These are phyloP conservation scores for Aptenodytes patagonicus DNA, from an alignment of 2,113 vertebrate species.

Conservation along the genomic window DNA sequence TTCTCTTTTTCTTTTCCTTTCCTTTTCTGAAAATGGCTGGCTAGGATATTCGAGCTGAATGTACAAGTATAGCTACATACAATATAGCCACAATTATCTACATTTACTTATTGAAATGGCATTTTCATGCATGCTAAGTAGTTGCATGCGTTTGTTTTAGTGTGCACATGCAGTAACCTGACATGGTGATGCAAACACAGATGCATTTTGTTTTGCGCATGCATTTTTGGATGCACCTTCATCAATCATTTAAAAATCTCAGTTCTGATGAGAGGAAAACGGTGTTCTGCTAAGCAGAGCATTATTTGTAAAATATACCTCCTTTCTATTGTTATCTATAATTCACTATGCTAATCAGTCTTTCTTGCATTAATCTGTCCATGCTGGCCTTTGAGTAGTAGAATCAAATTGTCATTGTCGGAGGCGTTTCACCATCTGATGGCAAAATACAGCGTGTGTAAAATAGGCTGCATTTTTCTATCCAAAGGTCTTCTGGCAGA, in stretches of 20 bases:
- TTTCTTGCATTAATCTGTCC: conserved; percentile 40
- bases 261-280: background rate
- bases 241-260: conserved; percentile 49
- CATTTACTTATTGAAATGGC: conserved; percentile 45
- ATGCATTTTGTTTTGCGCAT: conserved; percentile 62
- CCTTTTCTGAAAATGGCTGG: conserved; percentile 64
- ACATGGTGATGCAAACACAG: conserved; percentile 49
- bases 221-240: conserved; percentile 54
- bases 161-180: conserved; percentile 56
- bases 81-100: conserved; percentile 41
- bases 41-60: conserved; percentile 60
- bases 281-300: conserved; percentile 21
- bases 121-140: conserved; percentile 58
- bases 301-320: conserved; percentile 12
- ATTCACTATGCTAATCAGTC: conserved; percentile 24
- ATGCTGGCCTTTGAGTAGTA: conserved; percentile 43
- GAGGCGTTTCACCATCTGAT: conserved; percentile 37
- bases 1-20: conserved; percentile 57
- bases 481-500: conserved; percentile 55
- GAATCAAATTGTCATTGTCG: conserved; percentile 34
- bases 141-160: conserved; percentile 55
- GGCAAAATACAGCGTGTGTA: background rate
- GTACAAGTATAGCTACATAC: conserved; percentile 62
- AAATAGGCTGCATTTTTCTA: conserved; percentile 47
- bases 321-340: background rate